phyloP scores from a whole-genome alignment of 2,797 vertebrate species.

The Hafferia zeledoni region DNA sequence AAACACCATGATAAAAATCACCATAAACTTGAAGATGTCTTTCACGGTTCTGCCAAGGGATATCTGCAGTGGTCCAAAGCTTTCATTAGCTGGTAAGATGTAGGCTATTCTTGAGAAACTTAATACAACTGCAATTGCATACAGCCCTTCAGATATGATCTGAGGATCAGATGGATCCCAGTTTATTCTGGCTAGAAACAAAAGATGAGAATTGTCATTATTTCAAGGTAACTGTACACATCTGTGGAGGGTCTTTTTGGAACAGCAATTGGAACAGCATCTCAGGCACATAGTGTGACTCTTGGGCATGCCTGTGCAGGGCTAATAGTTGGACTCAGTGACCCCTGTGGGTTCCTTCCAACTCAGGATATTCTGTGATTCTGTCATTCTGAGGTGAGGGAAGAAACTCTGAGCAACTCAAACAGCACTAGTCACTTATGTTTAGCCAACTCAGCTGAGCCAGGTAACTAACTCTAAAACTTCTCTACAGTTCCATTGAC shows the following conservation, averaged over 20 bases:
- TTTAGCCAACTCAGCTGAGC: background rate
- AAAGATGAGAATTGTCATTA: conserved; percentile 51
- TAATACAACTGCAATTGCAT: conserved; percentile 94
- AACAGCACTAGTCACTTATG: background rate
- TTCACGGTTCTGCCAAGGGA: conserved; percentile 97
- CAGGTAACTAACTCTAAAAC: background rate
- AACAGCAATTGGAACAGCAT: background rate
- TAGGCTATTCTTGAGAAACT: conserved; percentile 98
- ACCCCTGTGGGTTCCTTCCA: background rate
- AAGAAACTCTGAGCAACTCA: background rate
- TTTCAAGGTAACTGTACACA: background rate
- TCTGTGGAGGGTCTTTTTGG: background rate
- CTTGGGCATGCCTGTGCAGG: background rate
- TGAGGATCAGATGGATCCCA: conserved; percentile 97
- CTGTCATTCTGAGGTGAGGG: background rate
- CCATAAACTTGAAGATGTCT: conserved; percentile 99
- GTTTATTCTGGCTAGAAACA: conserved; percentile 87
- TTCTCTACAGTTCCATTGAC: background rate
- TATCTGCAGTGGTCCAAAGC: conserved; percentile 98
- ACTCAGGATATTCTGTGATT: background rate
- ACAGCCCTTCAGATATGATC: conserved; percentile 95
- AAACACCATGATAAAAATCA: conserved; percentile 98
- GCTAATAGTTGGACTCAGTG: background rate
- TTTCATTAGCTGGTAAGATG: conserved; percentile 97
- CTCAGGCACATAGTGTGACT: background rate